A percentile compares a stretch with the other conserved stretches of the same genome.
Conservation (phyloP, 2,113 vertebrate species). For the Indicator indicator region DNA sequence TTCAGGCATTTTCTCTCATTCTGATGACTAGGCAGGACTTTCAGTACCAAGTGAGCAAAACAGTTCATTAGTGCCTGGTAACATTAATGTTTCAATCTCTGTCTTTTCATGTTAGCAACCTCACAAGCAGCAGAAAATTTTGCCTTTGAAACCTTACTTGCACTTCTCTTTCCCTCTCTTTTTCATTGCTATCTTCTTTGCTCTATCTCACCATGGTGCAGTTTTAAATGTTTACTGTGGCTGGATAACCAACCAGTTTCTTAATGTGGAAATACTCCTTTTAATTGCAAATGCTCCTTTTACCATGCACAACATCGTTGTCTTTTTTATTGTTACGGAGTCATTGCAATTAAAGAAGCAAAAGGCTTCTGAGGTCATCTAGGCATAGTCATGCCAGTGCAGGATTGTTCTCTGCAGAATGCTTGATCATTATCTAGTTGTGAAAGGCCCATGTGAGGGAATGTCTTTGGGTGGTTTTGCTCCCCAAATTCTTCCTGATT, state of each 20-base stretch:
- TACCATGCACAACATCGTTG: constrained; percentile 39
- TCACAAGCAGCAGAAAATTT: background rate
- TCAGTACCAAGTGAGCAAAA: background rate
- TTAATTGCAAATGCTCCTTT: constrained; percentile 49
- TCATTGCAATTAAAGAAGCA: constrained; percentile 28
- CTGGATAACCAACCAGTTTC: background rate
- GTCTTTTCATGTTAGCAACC: background rate
- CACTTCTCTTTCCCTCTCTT: background rate
- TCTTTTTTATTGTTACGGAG: constrained; percentile 22
- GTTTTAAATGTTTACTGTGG: constrained; percentile 16
- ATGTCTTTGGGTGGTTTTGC: background rate
- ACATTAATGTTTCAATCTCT: background rate
- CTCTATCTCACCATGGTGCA: background rate
- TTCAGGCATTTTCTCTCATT: background rate
- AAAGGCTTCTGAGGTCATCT: constrained; percentile 22
- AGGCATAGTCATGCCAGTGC: background rate
- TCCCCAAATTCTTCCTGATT: background rate
- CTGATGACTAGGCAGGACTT: background rate
- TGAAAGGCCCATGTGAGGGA: background rate
- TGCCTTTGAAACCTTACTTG: background rate
- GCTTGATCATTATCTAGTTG: background rate
- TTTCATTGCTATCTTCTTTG: background rate
- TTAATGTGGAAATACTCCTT: constrained; percentile 44
- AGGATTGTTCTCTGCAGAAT: constrained; percentile 27
- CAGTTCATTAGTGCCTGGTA: background rate